These are phyloP conservation scores for Adineta ricciae DNA, from an alignment of 2,888 invertebrate genomes.

Conservation along the genomic window DNA sequence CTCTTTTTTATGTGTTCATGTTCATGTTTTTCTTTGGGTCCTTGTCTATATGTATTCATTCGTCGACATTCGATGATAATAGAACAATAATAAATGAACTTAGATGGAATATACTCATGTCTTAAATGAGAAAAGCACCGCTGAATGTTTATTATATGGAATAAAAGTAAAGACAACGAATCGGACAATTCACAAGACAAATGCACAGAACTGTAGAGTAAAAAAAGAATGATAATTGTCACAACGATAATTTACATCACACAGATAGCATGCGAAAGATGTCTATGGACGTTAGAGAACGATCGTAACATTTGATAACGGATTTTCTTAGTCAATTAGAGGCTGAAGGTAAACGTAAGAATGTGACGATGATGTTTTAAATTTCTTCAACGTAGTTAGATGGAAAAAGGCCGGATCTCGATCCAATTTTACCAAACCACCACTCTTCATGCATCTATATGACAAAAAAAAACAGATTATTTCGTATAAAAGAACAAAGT, in stretches of 20 bases:
- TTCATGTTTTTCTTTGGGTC: too few species aligned
- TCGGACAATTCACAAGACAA: background rate
- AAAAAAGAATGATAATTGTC: background rate
- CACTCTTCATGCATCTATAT: conserved; percentile 82
- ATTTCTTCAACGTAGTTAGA: conserved; percentile 75
- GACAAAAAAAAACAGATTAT: too few species aligned
- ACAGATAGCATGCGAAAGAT: background rate
- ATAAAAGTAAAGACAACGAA: background rate
- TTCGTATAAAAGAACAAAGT: too few species aligned
- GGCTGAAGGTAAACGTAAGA: too few species aligned
- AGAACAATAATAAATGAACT: background rate
- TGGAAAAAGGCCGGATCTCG: conserved; percentile 77
- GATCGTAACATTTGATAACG: background rate
- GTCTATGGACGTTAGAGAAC: background rate
- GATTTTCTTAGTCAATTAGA: background rate
- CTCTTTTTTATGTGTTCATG: too few species aligned
- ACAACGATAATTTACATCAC: background rate
- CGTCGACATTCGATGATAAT: background rate
- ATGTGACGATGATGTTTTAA: background rate
- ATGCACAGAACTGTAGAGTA: background rate
- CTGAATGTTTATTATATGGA: background rate
- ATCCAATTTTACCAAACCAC: conserved; percentile 83
- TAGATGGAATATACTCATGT: background rate
- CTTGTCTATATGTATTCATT: background rate
- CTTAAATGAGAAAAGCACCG: background rate